Conservation (phyloP, 2,888 invertebrate species). For the Diplolepis rosae region DNA sequence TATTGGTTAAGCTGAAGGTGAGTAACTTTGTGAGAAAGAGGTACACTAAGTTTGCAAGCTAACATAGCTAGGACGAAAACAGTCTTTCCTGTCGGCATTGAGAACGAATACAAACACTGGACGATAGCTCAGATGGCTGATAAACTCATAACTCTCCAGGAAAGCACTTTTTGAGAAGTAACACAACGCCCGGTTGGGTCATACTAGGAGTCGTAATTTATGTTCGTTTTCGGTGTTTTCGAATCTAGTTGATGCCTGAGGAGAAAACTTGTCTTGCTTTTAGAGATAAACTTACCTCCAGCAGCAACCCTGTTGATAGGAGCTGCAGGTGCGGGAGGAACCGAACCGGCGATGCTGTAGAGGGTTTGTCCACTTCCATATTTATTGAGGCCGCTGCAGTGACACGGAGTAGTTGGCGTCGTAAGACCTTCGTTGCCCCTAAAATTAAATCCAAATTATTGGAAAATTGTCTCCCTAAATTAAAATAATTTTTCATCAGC, state of each 20-base stretch:
- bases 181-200: neutral
- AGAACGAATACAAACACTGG: constrained; percentile 33
- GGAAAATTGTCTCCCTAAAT: too few relatives aligned
- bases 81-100: constrained; percentile 29
- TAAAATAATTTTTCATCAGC: too few relatives aligned
- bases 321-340: constrained; percentile 67
- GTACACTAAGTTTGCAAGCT: constrained; percentile 31
- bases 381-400: constrained; percentile 67
- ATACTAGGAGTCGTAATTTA: constrained; percentile 18
- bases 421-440: constrained; percentile 64
- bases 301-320: constrained; percentile 60
- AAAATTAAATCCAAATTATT: too few relatives aligned
- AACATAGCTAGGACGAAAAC: constrained; percentile 36
- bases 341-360: constrained; percentile 70
- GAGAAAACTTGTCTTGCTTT: constrained; percentile 28
- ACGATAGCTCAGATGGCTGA: constrained; percentile 11
- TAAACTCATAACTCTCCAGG: constrained; percentile 41
- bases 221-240: constrained; percentile 27
- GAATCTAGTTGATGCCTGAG: neutral
- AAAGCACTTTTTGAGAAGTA: constrained; percentile 13
- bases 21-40: neutral
- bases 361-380: constrained; percentile 74
- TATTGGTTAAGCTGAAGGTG: neutral
- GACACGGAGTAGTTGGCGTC: constrained; percentile 73
- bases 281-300: constrained; percentile 60